phyloP scores from a whole-genome alignment of 2,797 vertebrate genomes.

The Rhodeus uyekii region DNA sequence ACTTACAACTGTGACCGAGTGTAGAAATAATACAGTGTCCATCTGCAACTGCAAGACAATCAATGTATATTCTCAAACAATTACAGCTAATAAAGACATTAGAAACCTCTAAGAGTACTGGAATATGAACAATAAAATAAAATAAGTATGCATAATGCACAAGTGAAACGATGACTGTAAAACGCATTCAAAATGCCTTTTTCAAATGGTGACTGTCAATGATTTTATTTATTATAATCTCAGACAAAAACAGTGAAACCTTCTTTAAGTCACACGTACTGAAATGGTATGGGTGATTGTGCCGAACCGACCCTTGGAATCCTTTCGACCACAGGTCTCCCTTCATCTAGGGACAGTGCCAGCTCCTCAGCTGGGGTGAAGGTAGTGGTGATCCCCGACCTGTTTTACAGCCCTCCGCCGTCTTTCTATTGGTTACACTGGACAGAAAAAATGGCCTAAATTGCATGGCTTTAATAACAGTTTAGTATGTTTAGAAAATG shows the following conservation, averaged over 20 bases:
- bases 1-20: not conserved
- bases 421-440: too few relatives aligned
- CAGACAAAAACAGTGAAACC: too few relatives aligned
- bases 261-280: not conserved
- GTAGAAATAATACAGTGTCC: not conserved
- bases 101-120: not conserved
- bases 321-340: not conserved
- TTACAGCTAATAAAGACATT: not conserved
- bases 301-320: not conserved
- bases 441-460: too few relatives aligned
- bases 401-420: too few relatives aligned
- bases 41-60: constrained; percentile 18
- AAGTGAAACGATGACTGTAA: not conserved
- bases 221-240: not conserved
- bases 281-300: not conserved
- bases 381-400: too few relatives aligned
- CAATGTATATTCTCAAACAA: not conserved
- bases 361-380: too few relatives aligned
- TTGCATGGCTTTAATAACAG: not conserved
- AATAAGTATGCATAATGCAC: not conserved
- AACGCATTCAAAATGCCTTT: not conserved
- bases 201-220: not conserved
- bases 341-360: constrained; percentile 16
- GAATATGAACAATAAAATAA: not conserved
- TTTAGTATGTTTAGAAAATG: constrained; percentile 19